A percentile compares a stretch with the other conserved stretches of the same genome.
Evolutionary conservation across 1,140 invertebrate species (phyloP).

Genomic region (Pachypsylla venusta): DNA sequence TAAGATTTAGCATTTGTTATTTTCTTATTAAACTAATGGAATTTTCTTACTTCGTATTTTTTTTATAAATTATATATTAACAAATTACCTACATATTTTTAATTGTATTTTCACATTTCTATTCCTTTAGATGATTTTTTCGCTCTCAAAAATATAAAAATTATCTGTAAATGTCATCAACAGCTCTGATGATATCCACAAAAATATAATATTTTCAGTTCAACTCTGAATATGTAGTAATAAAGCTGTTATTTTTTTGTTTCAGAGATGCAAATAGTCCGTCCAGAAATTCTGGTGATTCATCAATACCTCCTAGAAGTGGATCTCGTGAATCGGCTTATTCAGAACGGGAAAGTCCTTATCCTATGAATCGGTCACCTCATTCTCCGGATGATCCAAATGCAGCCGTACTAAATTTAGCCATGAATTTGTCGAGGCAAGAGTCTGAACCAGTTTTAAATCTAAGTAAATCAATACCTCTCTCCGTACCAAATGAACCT

Average conservation of each 20-base stretch:
- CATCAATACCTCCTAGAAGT: constrained; percentile 43
- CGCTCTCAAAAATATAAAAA: too few species aligned
- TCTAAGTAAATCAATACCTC: constrained; percentile 38
- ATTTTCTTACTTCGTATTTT: too few species aligned
- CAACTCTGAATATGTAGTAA: constrained; percentile 10
- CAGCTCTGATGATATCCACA: too few species aligned
- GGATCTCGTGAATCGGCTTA: constrained; percentile 50
- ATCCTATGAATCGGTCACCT: constrained; percentile 32
- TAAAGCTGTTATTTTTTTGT: constrained; percentile 30
- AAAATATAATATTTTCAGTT: too few species aligned
- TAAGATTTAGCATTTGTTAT: too few species aligned
- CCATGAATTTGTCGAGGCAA: constrained; percentile 19
- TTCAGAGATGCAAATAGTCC: constrained; percentile 58
- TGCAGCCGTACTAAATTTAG: constrained; percentile 57
- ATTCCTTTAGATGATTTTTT: too few species aligned
- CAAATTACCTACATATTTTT: too few species aligned
- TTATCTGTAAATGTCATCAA: too few species aligned
- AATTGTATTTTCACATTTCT: too few species aligned
- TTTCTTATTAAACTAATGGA: too few species aligned
- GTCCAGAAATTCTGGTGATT: constrained; percentile 55
- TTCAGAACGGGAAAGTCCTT: constrained; percentile 40
- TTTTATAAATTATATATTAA: too few species aligned
- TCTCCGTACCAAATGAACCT: constrained; percentile 34
- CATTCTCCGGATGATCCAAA: constrained; percentile 32
- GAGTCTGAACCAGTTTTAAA: constrained; percentile 39